Evolutionary conservation across 1,140 invertebrate species (phyloP), one percentile per base, ranked within the genome.

Genomic region (Pseudobourletiella spinata): DNA sequence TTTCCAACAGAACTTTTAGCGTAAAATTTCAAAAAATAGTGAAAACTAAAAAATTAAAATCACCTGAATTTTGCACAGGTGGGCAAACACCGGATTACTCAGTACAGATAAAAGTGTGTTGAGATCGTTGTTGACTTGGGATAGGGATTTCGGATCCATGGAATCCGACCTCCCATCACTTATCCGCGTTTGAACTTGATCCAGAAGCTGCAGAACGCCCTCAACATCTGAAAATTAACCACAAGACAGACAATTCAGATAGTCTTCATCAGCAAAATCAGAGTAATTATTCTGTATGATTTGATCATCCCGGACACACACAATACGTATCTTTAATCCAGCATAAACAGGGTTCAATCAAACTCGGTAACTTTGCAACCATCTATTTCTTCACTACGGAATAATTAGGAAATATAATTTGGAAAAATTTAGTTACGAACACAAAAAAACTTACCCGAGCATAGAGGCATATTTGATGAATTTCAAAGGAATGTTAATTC

Each of bases 61-160:
- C n/a, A 81, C 81, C 72, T 83, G 89, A 66, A 97, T 84, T 46
- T 87, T 90, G n/a, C 92, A 85, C 71, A 96, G 89, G 71, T 88
- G 89, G 59, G 86, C 82, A 71, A 98, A 88, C 35, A 96, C 86
- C 8, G 94, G 94, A 80, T 91, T 93, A 70, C 94, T 88, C 61
- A 98, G 74, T 43, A 96, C 81, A 59, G 84, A 86, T 67, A 96
- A 86, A 1, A 97, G 79, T 35, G 89, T 85, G 71, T 87, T 86
- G 18, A 97, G 76, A 73, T 96, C 92, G 72, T 90, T 85, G 72
- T 82, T 85, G 32, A 88, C 88, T 70, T 88, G 82, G 70, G 80
- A 75, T 75, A 84, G 83, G 63, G 84, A 73, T 75, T 86, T 57
- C 14, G 61, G 61, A 57, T 63, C 61, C 29, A 57, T 28, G 39